Conservation (phyloP, 2,113 vertebrate genomes). For the Felis chaus region DNA sequence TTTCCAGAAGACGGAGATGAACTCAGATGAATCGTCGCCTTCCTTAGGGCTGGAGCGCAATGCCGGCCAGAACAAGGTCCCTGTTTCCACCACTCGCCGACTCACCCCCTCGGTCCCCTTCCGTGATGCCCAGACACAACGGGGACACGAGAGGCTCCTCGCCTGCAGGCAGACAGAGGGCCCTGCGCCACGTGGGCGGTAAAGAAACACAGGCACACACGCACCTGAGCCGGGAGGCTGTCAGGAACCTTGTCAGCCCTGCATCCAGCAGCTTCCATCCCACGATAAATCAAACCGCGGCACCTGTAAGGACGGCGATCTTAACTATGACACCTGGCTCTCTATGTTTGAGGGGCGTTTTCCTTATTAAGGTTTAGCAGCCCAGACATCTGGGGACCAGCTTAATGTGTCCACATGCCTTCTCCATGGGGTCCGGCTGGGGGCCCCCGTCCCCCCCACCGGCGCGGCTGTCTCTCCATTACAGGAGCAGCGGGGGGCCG, state of each 20-base stretch:
- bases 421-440: neutral
- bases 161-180: rapidly evolving
- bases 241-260: too few relatives aligned
- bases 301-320: neutral
- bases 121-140: neutral
- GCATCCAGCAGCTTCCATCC: rapidly evolving
- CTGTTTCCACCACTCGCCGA: rapidly evolving
- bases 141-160: rapidly evolving
- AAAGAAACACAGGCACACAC: rapidly evolving
- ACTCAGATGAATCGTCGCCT: rapidly evolving
- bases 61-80: rapidly evolving
- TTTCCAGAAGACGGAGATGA: neutral
- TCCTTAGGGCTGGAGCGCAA: neutral
- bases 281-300: neutral
- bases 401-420: slow-evolving; percentile 53
- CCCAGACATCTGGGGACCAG: slow-evolving; percentile 58
- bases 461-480: neutral
- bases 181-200: rapidly evolving
- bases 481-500: slow-evolving; percentile 14
- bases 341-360: neutral
- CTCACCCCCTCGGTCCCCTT: neutral
- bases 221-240: rapidly evolving
- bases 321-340: neutral
- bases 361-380: neutral
- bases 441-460: neutral